These are phyloP conservation scores for Meteorus cinctellus DNA, from an alignment of 2,888 invertebrate genomes.

Conservation along the genomic window DNA sequence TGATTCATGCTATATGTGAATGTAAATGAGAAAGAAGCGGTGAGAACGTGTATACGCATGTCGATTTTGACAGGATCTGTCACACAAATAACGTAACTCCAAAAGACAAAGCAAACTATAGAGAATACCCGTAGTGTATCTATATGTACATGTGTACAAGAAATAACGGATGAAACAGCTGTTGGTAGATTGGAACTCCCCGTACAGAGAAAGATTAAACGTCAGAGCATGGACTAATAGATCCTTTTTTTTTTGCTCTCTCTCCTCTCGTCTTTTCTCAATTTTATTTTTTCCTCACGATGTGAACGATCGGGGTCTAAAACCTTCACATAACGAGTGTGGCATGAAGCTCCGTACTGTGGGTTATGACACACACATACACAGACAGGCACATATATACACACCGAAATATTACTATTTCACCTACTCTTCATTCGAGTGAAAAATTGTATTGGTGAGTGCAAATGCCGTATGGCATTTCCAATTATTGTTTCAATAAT, in stretches of 20 bases:
- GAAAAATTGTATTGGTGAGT: background rate
- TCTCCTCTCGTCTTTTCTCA: background rate
- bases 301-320: background rate
- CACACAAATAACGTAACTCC: conserved; percentile 19
- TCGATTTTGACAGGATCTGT: conserved; percentile 42
- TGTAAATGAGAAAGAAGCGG: background rate
- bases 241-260: background rate
- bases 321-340: background rate
- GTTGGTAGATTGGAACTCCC: conserved; percentile 48
- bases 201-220: conserved; percentile 46
- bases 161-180: conserved; percentile 51
- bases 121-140: background rate
- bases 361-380: conserved; percentile 29
- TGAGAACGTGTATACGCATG: conserved; percentile 9
- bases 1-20: conserved; percentile 16
- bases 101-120: conserved; percentile 31
- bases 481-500: background rate
- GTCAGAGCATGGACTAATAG: conserved; percentile 44
- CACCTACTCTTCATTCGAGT: background rate
- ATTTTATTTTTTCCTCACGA: background rate
- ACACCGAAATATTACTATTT: background rate
- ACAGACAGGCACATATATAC: background rate
- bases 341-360: conserved; percentile 20
- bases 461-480: background rate
- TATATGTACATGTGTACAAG: background rate